Evolutionary conservation across 2,113 vertebrate genomes (phyloP), one percentile per base, ranked within the genome.

Genomic region (Python bivittatus): DNA sequence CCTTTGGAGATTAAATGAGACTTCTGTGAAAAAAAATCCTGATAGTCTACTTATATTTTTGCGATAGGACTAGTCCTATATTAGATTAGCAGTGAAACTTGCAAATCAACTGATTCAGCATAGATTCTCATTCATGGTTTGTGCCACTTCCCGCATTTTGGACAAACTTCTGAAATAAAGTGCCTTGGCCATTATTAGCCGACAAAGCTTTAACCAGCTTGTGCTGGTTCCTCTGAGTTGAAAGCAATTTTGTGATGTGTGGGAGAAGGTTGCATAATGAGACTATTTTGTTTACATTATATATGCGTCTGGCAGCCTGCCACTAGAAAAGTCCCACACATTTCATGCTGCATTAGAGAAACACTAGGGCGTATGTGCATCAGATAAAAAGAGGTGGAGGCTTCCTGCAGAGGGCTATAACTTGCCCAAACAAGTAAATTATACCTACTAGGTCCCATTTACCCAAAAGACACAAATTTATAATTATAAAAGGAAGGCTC

Each of bases 401-500:
- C 93, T 94, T 88, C 38, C 15, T 93, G 64, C 64, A 29, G 33
- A 92, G 91, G 91, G 68, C 89, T 88, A 0, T 38, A 91, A 92
- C 92, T 96, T 97, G 94, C 95, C 91, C 94, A 94, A 94, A 96
- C 90, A 85, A 95, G 86, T 93, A 96, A 91, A 96, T 93, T 95
- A 93, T 94, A 89, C 58, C 84, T 88, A 94, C 96, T 17, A 84
- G 7, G 25, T 94, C 93, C 94, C 93, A 95, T 93, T 95, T 97
- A 96, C 96, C 96, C 92, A 97, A 95, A 79, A 92, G 13, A 93
- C 86, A 92, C 95, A 91, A 88, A 3, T 88, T 93, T 86, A 61
- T 96, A 96, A 96, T 96, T 96, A 96, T 94, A 56, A 33, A 95
- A 94, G 93, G 91, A 25, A 94, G 93, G 60, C 89, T 86, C 92